Base-by-base conservation (phyloP, 2,888 invertebrate species). In the Lasioglossum leucozonium region DNA sequence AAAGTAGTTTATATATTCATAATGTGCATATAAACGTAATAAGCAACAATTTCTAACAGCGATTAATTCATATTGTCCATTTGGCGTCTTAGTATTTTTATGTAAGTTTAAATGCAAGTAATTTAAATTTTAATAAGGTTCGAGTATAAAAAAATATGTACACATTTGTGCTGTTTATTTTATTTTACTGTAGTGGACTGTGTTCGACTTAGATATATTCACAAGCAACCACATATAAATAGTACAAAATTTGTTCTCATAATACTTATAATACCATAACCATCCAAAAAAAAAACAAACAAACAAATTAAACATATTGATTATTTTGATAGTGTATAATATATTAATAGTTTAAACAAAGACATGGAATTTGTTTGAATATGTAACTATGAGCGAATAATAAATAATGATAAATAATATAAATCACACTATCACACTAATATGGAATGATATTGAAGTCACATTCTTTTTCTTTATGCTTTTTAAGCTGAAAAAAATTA, bases 371-470 rank as follows among this genome's bases (percentile, higher is more conserved):
- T 78, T 83, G 30, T 79, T 37, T 76, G 58, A 67, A 81, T 42
- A 37, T 81, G 42, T 74, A 85, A 80, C 47, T 69, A 76, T 51
- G 62, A 37, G 69, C 69, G 37, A 78, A n/a, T 73, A 88, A 88
- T 87, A 87, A 88, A 87, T 87, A 87, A 81, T 80, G 72, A 82
- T 86, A 83, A 88, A 83, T 81, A 88, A 83, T 79, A 74, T 74
- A 78, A 72, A 84, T 76, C 77, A 79, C 71, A 62, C 47, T 85
- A 83, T n/a, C 47, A 65, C 67, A 67, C 67, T 58, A 78, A 65
- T 69, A 72, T 87, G 85, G 85, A 62, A 86, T 84, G 79, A 74
- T 75, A 72, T 58, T 77, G 51, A 51, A 55, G 51, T 76, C 73
- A 77, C 58, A 62, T 40, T 71, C 42, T 79, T 72, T 79, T 71